phyloP scores from a whole-genome alignment of 2,113 vertebrate genomes.

The Polyodon spathula region DNA sequence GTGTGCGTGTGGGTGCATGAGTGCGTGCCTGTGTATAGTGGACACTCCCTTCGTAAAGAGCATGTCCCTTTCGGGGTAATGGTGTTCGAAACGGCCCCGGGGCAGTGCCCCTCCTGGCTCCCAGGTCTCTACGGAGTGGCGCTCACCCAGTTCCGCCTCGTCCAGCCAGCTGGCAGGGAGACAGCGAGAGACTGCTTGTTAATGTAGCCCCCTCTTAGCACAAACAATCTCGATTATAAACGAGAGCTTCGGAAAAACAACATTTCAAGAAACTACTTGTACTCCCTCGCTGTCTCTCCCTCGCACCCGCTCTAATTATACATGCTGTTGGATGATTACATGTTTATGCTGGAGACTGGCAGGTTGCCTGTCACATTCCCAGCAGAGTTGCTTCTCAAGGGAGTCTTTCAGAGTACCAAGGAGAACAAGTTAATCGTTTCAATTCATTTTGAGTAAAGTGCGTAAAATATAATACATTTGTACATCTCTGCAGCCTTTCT shows the following conservation, averaged over 20 bases:
- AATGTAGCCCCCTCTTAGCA: constrained; percentile 34
- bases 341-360: constrained; percentile 80
- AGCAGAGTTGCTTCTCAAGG: constrained; percentile 47
- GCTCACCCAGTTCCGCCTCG: constrained; percentile 36
- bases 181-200: constrained; percentile 45
- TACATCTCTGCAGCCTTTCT: no score
- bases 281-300: constrained; percentile 52
- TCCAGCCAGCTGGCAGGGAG: constrained; percentile 43
- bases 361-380: constrained; percentile 60
- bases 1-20: no score
- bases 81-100: no score
- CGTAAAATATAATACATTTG: no score
- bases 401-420: constrained; percentile 48
- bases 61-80: no score
- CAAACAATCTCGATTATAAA: constrained; percentile 55
- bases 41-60: no score
- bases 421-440: constrained; percentile 28
- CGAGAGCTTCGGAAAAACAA: constrained; percentile 51
- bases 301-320: constrained; percentile 69
- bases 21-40: no score
- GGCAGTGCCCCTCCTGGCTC: neutral
- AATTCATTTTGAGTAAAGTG: no score
- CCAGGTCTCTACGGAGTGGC: constrained; percentile 18
- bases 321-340: constrained; percentile 77
- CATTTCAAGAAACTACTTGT: constrained; percentile 64